Conservation (phyloP, 2,797 vertebrate species). For the Danio albolineatus region DNA sequence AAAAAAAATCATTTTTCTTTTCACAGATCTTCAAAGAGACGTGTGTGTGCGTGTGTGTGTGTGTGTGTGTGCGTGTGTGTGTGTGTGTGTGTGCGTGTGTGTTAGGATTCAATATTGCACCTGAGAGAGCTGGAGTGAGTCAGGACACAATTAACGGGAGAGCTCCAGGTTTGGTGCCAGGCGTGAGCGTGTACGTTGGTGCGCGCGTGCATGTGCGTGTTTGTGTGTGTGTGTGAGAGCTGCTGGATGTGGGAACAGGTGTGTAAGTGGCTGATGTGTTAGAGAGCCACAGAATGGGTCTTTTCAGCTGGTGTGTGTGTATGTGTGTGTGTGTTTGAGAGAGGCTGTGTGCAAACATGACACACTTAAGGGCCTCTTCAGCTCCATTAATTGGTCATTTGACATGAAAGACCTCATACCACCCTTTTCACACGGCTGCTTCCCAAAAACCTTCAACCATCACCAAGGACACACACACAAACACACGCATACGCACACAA, state of each 20-base stretch:
- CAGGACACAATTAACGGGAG: constrained; percentile 55
- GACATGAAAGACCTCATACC: constrained; percentile 58
- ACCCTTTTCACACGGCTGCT: constrained; percentile 44
- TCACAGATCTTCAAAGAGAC: constrained; percentile 43
- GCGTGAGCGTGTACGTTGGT: neutral
- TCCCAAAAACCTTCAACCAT: constrained; percentile 50
- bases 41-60: constrained; percentile 2
- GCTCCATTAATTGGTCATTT: constrained; percentile 63
- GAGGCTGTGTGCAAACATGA: constrained; percentile 50
- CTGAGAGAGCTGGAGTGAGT: constrained; percentile 52
- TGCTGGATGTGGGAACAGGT: constrained; percentile 58
- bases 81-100: neutral
- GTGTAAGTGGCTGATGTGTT: constrained; percentile 60
- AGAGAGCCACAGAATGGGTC: constrained; percentile 47
- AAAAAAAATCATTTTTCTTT: constrained; percentile 47
- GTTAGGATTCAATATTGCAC: constrained; percentile 43
- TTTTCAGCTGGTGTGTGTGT: constrained; percentile 50
- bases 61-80: neutral
- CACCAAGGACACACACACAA: constrained; percentile 27
- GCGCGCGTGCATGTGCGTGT: constrained; percentile 19
- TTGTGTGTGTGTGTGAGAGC: constrained; percentile 31
- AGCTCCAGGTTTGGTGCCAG: constrained; percentile 53
- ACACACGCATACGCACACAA: constrained; percentile 37
- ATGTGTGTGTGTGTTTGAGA: constrained; percentile 18
- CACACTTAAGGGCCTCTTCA: constrained; percentile 59